Conservation (phyloP, 2,113 vertebrate genomes). For the Echinops telfairi region DNA sequence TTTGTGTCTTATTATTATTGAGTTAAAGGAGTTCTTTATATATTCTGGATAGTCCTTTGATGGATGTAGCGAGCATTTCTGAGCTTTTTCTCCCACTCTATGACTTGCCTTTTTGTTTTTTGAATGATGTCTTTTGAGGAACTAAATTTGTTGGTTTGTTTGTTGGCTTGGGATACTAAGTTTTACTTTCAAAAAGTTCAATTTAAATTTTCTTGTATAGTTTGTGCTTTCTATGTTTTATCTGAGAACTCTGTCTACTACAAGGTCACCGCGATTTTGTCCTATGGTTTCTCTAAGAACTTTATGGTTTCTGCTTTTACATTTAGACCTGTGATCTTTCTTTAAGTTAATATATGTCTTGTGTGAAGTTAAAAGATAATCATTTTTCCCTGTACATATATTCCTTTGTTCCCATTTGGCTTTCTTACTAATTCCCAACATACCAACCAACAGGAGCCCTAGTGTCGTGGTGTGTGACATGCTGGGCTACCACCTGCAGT, state of each 20-base stretch:
- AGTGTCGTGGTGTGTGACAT: too few relatives aligned
- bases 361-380: background rate
- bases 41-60: slow-evolving; percentile 25
- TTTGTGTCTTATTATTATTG: slow-evolving; percentile 34
- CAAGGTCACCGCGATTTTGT: background rate
- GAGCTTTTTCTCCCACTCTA: slow-evolving; percentile 1
- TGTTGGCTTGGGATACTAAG: too few relatives aligned
- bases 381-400: too few relatives aligned
- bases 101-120: slow-evolving; percentile 28
- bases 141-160: too few relatives aligned
- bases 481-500: too few relatives aligned
- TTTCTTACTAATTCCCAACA: too few relatives aligned
- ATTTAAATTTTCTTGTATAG: background rate
- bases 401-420: too few relatives aligned
- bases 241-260: background rate
- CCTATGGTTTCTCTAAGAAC: background rate
- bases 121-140: background rate
- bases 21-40: slow-evolving; percentile 15
- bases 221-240: slow-evolving; percentile 9
- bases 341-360: slow-evolving; percentile 33
- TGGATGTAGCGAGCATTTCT: background rate
- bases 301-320: background rate
- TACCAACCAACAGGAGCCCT: too few relatives aligned
- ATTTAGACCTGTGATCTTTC: background rate
- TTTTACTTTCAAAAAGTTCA: slow-evolving; percentile 40